Evolutionary conservation across 2,113 vertebrate genomes (phyloP), one percentile per base, ranked within the genome.

Genomic region (Solea solea): DNA sequence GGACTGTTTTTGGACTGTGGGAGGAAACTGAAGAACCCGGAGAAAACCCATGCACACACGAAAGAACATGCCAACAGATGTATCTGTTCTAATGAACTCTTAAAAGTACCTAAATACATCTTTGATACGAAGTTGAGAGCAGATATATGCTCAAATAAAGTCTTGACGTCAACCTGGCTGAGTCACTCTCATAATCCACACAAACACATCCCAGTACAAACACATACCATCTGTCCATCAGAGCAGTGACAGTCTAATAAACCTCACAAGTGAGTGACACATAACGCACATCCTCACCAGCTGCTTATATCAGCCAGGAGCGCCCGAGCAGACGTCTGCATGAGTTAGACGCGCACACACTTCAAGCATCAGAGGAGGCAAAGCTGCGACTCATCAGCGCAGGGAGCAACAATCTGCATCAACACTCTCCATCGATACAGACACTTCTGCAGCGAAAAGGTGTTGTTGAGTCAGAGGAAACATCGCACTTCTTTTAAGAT

Each of bases 241-340:
- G 3, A 2, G 4, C 15, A 50, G 41, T 80, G 91, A 91, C 91
- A 89, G 85, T 25, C 60, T 89, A 91, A 92, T 92, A 84, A 90
- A 91, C 67, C 64, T 93, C 16, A 75, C 93, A 80, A 12, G 46
- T 51, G 48, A 50, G 71, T 34, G 90, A 57, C 72, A 94, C 90
- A 94, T 94, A 81, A 75, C 90, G 73, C 93, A 90, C 85, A 64
- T 85, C 81, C 75, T 63, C 74, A 81, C 39, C 2, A 50, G 77
- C 76, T 60, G 71, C 86, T 90, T 94, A 93, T 90, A 93, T 80
- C 65, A 74, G 59, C 74, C 74, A 2, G 56, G 41, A 74, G 73
- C 45, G 68, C 74, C 74, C 58, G 57, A 56, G 74, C 27, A 11
- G 58, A 42, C 45, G 56, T n/a, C 80, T 21, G 59, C 7, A 55